These are phyloP conservation scores for Andrena cerasifolii DNA, from an alignment of 1,140 invertebrate genomes.

Conservation along the genomic window DNA sequence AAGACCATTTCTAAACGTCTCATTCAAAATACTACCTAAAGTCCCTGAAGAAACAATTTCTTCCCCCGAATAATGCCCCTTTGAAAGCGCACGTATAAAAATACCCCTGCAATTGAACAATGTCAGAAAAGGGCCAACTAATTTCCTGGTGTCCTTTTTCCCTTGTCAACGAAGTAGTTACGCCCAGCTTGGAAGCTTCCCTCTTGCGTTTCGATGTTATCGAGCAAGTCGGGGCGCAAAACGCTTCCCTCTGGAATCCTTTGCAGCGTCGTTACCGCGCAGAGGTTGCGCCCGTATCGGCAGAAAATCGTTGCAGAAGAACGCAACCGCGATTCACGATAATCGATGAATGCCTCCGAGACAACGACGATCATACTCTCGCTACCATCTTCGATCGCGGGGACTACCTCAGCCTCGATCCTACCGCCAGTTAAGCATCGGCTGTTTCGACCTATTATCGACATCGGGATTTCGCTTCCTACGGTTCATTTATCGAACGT, in stretches of 20 bases:
- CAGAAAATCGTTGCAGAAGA: not conserved
- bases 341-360: conserved; percentile 26
- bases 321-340: conserved; percentile 31
- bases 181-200: conserved; percentile 41
- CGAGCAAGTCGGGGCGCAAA: not conserved
- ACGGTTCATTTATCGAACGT: not conserved
- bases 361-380: conserved; percentile 12
- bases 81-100: too few species aligned
- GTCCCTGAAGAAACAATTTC: too few species aligned
- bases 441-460: not conserved
- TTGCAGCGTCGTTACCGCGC: not conserved
- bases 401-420: not conserved
- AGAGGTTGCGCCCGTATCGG: conserved; percentile 1
- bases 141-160: conserved; percentile 47
- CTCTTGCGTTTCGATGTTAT: conserved; percentile 23
- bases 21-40: too few species aligned
- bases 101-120: not conserved
- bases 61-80: not conserved
- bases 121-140: not conserved
- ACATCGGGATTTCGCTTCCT: not conserved
- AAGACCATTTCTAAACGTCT: too few species aligned
- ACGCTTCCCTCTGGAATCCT: not conserved
- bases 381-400: conserved; percentile 6
- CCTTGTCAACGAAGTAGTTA: conserved; percentile 57
- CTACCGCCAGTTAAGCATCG: not conserved